Conservation (phyloP, 1,140 invertebrate species). For the Aporrectodea caliginosa region DNA sequence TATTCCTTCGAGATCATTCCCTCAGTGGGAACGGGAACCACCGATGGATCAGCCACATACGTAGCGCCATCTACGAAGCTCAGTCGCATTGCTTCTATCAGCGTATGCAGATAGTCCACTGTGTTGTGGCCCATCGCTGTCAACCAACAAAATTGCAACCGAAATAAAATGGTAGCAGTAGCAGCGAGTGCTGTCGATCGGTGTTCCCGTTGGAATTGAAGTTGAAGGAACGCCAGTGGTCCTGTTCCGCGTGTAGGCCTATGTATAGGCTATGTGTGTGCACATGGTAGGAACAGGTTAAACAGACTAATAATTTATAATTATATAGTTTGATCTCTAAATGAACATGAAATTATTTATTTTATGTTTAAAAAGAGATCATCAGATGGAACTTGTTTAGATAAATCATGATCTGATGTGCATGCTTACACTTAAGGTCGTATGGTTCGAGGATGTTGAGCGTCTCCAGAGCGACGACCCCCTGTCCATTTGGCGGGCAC, state of each 20-base stretch:
- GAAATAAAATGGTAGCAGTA: no score
- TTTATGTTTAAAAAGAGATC: no score
- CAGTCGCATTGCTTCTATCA: conserved; percentile 52
- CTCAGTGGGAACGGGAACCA: conserved; percentile 43
- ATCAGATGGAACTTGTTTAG: background rate
- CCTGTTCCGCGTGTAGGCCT: no score
- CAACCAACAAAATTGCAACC: no score
- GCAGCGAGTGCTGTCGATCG: no score
- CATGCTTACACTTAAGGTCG: conserved; percentile 42
- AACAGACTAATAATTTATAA: no score
- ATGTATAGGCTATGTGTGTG: no score
- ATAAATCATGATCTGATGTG: background rate
- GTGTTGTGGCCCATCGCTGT: conserved; percentile 45
- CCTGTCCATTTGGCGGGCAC: conserved; percentile 55
- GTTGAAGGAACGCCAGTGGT: no score
- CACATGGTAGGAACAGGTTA: no score
- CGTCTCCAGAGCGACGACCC: conserved; percentile 51
- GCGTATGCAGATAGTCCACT: conserved; percentile 49
- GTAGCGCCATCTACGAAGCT: conserved; percentile 50
- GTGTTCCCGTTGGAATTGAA: no score
- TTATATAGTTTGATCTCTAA: no score
- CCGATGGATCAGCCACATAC: conserved; percentile 49
- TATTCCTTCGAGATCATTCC: conserved; percentile 50
- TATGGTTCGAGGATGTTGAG: conserved; percentile 53
- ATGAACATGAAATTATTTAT: no score